phyloP scores from a whole-genome alignment of 1,140 invertebrate species.

The Papilio polyxenes region DNA sequence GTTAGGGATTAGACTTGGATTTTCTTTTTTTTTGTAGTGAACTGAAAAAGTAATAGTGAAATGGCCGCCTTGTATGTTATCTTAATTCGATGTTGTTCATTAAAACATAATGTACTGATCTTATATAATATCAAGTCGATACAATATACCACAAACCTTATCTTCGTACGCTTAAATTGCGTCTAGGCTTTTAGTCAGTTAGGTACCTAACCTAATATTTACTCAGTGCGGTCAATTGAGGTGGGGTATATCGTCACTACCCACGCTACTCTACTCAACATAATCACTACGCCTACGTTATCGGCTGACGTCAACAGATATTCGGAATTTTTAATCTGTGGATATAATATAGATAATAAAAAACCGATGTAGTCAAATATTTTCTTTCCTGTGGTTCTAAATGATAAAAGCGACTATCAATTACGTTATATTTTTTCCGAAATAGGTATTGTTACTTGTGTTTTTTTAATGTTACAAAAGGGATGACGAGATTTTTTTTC shows the following conservation, averaged over 20 bases:
- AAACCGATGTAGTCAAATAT: background rate
- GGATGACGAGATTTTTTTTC: background rate
- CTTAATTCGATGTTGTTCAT: no score
- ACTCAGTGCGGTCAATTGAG: constrained; percentile 32
- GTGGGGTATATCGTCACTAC: constrained; percentile 14
- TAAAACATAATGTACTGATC: no score
- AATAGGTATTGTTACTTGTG: no score
- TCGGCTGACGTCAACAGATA: constrained; percentile 17
- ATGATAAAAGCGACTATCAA: background rate
- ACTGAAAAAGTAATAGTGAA: no score
- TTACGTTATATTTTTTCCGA: no score
- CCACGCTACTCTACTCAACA: constrained; percentile 19
- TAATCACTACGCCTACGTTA: constrained; percentile 23
- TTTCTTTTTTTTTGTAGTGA: no score
- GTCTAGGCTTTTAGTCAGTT: background rate
- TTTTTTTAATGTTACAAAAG: no score
- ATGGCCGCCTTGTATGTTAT: no score
- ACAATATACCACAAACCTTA: background rate
- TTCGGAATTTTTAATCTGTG: constrained; percentile 11
- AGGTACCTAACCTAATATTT: constrained; percentile 27
- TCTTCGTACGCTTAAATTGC: background rate
- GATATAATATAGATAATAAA: background rate
- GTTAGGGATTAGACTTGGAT: no score
- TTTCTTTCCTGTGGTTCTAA: background rate
- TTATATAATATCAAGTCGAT: no score